Conservation (phyloP, 2,797 vertebrate species). For the Neopelma chrysocephalum region DNA sequence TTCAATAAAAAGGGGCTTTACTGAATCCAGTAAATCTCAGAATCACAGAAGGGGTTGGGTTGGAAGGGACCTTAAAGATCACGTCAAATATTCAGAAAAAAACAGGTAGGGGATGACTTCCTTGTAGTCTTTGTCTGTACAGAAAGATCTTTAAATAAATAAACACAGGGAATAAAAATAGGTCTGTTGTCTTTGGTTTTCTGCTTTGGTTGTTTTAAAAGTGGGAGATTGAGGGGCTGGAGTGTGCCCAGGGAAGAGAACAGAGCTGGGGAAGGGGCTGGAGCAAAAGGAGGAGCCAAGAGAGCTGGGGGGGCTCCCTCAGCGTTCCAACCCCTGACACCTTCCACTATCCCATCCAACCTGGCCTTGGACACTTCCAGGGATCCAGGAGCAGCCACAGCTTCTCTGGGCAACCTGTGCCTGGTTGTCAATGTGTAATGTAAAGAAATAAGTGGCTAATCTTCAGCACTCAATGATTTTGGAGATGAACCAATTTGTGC, state of each 20-base stretch:
- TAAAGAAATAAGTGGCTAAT: neutral
- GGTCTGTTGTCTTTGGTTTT: neutral
- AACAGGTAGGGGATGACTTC: neutral
- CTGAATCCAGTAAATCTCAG: neutral
- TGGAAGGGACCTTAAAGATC: neutral
- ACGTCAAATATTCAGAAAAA: neutral
- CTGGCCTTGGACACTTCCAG: neutral
- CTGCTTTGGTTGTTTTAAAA: neutral
- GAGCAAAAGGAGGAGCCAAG: neutral
- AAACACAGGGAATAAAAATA: neutral
- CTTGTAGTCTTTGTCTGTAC: neutral
- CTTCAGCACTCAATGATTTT: neutral
- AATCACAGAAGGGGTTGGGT: neutral
- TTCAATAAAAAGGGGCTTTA: neutral
- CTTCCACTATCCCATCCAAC: rapidly evolving
- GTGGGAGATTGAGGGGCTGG: neutral
- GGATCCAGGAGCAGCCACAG: neutral
- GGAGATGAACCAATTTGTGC: neutral
- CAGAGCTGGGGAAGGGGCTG: neutral
- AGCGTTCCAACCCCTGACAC: rapidly evolving
- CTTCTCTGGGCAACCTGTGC: neutral
- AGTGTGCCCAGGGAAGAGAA: neutral
- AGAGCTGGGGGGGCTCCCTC: neutral
- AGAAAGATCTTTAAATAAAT: neutral
- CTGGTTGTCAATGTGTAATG: neutral